These are phyloP conservation scores for Pterocles burchelli DNA, from an alignment of 2,113 vertebrate species.

Conservation along the genomic window DNA sequence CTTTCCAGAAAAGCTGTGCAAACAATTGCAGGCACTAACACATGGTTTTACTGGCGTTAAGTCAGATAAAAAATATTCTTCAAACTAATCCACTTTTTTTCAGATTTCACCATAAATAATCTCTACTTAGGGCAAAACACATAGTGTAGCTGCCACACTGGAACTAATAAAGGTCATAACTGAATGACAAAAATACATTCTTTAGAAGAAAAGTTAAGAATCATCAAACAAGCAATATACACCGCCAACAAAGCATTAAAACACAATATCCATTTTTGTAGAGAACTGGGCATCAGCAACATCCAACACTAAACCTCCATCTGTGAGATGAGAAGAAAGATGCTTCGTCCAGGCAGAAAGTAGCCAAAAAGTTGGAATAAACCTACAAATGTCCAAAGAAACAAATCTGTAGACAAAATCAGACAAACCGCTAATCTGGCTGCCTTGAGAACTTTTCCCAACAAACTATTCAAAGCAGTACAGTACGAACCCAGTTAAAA, in stretches of 20 bases:
- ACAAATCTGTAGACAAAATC: not conserved
- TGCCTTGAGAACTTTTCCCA: not conserved
- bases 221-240: not conserved
- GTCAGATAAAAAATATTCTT: slow-evolving; percentile 2
- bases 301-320: not conserved
- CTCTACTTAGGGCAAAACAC: not conserved
- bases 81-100: not conserved
- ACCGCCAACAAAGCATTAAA: not conserved
- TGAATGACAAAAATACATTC: not conserved
- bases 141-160: not conserved
- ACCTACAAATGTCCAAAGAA: not conserved
- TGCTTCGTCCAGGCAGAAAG: not conserved
- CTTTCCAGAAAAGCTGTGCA: slow-evolving; percentile 30
- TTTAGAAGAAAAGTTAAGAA: not conserved
- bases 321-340: not conserved
- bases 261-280: not conserved
- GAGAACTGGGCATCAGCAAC: not conserved
- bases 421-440: not conserved
- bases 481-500: not conserved
- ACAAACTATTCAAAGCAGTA: not conserved
- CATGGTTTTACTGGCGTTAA: not conserved
- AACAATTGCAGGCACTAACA: slow-evolving; percentile 9
- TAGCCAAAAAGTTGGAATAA: not conserved
- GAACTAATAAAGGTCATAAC: not conserved
- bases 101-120: not conserved